A percentile compares a stretch with the other conserved stretches of the same genome.
Conservation (phyloP, 2,888 invertebrate genomes). For the Cloeon dipterum region DNA sequence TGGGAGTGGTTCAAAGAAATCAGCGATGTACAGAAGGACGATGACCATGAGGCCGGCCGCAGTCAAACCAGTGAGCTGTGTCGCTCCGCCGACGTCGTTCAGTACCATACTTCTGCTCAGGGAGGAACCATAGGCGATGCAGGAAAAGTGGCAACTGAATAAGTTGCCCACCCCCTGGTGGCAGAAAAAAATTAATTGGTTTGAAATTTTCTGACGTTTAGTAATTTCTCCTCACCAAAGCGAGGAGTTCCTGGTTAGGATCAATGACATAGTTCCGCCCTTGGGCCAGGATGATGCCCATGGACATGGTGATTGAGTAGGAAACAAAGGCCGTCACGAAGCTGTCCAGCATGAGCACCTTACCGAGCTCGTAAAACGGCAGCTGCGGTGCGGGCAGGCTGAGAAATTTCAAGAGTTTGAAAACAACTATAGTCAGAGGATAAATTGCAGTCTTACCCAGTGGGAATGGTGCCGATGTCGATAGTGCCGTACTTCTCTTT, state of each 20-base stretch:
- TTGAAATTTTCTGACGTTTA: too few species aligned
- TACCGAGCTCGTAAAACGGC: slow-evolving; percentile 9
- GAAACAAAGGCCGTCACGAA: slow-evolving; percentile 13
- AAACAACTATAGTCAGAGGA: too few species aligned
- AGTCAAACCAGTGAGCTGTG: slow-evolving; percentile 59
- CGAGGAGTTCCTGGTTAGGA: slow-evolving; percentile 17
- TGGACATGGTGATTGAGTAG: slow-evolving; percentile 17
- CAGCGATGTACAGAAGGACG: slow-evolving; percentile 69
- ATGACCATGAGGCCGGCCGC: slow-evolving; percentile 50
- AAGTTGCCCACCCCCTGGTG: slow-evolving; percentile 39
- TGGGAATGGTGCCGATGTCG: slow-evolving; percentile 43
- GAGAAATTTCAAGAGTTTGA: too few species aligned
- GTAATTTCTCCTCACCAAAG: slow-evolving; percentile 11
- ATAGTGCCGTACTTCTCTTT: slow-evolving; percentile 24
- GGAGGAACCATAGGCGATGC: slow-evolving; percentile 39
- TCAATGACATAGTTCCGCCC: slow-evolving; percentile 16
- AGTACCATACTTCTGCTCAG: slow-evolving; percentile 45
- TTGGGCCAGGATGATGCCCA: slow-evolving; percentile 18
- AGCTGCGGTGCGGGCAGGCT: slow-evolving; percentile 12
- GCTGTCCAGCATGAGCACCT: slow-evolving; percentile 7
- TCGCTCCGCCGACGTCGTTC: slow-evolving; percentile 58
- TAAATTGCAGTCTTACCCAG: too few species aligned
- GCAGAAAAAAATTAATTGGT: too few species aligned
- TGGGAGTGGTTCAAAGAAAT: slow-evolving; percentile 68
- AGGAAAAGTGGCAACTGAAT: slow-evolving; percentile 39